These are phyloP conservation scores for Gasterosteus aculeatus DNA, from an alignment of 2,113 vertebrate species.

Conservation along the genomic window DNA sequence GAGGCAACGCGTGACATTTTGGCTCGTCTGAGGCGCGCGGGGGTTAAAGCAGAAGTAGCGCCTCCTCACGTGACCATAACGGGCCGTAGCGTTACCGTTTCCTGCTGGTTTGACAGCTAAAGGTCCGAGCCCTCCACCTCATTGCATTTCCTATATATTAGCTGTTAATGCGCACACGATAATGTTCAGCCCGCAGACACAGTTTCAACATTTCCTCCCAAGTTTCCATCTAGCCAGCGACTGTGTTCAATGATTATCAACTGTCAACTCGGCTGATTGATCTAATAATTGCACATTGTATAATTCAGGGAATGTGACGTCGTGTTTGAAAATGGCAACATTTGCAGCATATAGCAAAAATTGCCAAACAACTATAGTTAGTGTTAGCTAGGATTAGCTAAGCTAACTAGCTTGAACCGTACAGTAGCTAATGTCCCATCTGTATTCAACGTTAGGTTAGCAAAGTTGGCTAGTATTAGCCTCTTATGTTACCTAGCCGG, in stretches of 20 bases:
- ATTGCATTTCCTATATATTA: neutral
- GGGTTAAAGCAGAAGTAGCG: conserved; percentile 37
- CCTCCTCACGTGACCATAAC: conserved; percentile 69
- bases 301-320: neutral
- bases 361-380: neutral
- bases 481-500: conserved; percentile 31
- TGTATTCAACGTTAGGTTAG: conserved; percentile 2
- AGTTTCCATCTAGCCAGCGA: neutral
- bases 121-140: neutral
- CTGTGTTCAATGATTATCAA: neutral
- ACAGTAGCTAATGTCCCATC: neutral
- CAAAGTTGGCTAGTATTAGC: conserved; percentile 42
- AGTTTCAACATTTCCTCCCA: neutral
- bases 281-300: neutral
- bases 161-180: neutral
- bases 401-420: neutral
- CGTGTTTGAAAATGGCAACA: neutral
- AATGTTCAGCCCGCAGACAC: no score
- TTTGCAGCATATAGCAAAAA: neutral
- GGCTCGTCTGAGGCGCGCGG: neutral
- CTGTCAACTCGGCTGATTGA: neutral
- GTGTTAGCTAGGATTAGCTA: neutral
- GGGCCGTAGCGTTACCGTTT: conserved; percentile 34
- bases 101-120: neutral
- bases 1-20: conserved; percentile 34